phyloP scores from a whole-genome alignment of 1,140 invertebrate species.

The Lithobius niger region DNA sequence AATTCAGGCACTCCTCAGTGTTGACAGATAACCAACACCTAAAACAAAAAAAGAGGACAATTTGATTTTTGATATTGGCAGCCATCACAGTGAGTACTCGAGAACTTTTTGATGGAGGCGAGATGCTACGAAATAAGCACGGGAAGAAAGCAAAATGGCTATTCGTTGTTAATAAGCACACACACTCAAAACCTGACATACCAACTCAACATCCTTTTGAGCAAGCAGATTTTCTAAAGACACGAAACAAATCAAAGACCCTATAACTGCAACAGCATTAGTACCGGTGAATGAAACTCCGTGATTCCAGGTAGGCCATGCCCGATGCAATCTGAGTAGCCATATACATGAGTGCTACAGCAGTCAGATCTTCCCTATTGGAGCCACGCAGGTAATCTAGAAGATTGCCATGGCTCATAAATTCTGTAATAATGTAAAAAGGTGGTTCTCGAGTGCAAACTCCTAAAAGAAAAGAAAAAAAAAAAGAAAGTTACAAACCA shows the following conservation, averaged over 20 bases:
- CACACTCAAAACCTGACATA: background rate
- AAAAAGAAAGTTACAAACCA: slow-evolving; percentile 11
- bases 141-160: background rate
- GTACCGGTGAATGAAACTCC: slow-evolving; percentile 90
- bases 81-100: background rate
- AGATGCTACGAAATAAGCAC: background rate
- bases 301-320: slow-evolving; percentile 95
- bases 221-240: too few relatives aligned
- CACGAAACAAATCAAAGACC: too few relatives aligned
- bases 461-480: slow-evolving; percentile 33
- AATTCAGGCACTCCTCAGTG: too few relatives aligned
- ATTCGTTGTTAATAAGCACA: background rate
- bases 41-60: too few relatives aligned
- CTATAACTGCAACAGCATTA: slow-evolving; percentile 1
- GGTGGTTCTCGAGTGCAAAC: slow-evolving; percentile 96
- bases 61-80: too few relatives aligned
- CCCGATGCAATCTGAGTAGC: slow-evolving; percentile 96
- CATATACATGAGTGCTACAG: slow-evolving; percentile 95
- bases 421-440: slow-evolving; percentile 99
- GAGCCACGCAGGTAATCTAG: slow-evolving; percentile 87
- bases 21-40: too few relatives aligned
- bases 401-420: slow-evolving; percentile 96
- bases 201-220: background rate
- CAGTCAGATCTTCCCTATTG: slow-evolving; percentile 77
- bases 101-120: background rate